These are phyloP conservation scores for Melikaiella ostensackeni DNA, from an alignment of 2,888 invertebrate species.

Conservation along the genomic window DNA sequence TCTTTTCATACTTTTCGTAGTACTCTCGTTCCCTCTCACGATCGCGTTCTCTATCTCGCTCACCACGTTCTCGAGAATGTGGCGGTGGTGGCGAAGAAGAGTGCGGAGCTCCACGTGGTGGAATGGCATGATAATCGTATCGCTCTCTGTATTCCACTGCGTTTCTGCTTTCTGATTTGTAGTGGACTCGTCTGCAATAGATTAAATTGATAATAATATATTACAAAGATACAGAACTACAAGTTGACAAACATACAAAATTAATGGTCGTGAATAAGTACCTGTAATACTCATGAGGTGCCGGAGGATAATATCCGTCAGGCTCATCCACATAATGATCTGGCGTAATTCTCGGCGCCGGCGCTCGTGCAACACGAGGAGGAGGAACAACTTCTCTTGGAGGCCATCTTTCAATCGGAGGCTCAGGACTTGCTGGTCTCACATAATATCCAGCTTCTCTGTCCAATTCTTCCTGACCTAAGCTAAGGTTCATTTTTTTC, in stretches of 20 bases:
- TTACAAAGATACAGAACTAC: background rate
- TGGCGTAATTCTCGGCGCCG: slow-evolving; percentile 70
- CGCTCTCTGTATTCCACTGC: slow-evolving; percentile 74
- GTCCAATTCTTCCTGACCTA: slow-evolving; percentile 87
- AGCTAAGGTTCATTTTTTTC: slow-evolving; percentile 93
- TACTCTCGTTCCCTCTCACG: slow-evolving; percentile 72
- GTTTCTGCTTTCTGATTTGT: slow-evolving; percentile 69
- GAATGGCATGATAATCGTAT: slow-evolving; percentile 70
- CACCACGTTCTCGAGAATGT: slow-evolving; percentile 70
- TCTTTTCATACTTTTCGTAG: slow-evolving; percentile 76
- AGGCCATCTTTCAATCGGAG: slow-evolving; percentile 73
- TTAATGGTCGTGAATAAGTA: slow-evolving; percentile 44
- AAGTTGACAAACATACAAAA: background rate
- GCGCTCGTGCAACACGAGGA: slow-evolving; percentile 62
- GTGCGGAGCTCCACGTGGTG: slow-evolving; percentile 68
- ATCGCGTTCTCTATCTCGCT: slow-evolving; percentile 68
- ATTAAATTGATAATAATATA: background rate
- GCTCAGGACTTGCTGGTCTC: slow-evolving; percentile 83
- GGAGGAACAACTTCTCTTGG: slow-evolving; percentile 64
- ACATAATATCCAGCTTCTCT: slow-evolving; percentile 86
- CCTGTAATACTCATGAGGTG: slow-evolving; percentile 74
- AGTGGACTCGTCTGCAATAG: slow-evolving; percentile 70
- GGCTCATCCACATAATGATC: slow-evolving; percentile 71
- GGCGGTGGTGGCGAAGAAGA: slow-evolving; percentile 72
- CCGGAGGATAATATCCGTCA: slow-evolving; percentile 71